These are phyloP conservation scores for Potorous gilbertii DNA, from an alignment of 2,797 vertebrate genomes.

Conservation along the genomic window DNA sequence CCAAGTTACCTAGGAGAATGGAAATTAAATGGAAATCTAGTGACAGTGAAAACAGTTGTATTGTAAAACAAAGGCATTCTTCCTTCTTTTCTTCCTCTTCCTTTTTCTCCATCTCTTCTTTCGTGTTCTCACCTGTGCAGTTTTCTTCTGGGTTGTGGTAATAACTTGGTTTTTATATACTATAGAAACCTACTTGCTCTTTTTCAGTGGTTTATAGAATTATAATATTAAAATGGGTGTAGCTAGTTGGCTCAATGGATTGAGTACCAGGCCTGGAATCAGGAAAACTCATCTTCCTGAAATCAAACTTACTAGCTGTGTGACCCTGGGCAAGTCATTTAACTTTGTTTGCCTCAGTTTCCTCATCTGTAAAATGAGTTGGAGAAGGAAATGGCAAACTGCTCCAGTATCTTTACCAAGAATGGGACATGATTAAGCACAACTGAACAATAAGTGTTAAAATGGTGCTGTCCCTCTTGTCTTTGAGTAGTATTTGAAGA, in stretches of 20 bases:
- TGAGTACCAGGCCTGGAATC: neutral
- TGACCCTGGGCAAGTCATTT: neutral
- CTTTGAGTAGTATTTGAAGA: neutral
- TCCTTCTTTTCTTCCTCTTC: neutral
- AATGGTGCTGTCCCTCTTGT: neutral
- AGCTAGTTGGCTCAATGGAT: neutral
- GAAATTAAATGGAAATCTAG: neutral
- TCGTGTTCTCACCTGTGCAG: neutral
- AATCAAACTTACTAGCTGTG: neutral
- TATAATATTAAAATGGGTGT: neutral
- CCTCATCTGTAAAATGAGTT: neutral
- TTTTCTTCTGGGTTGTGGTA: neutral
- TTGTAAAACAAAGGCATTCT: neutral
- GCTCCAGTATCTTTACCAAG: neutral
- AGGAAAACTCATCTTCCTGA: neutral
- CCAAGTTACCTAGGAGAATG: neutral
- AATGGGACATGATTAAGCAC: neutral
- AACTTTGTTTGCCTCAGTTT: neutral
- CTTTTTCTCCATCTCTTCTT: neutral
- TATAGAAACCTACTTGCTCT: neutral
- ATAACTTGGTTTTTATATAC: neutral
- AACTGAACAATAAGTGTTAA: neutral
- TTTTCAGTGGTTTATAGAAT: neutral
- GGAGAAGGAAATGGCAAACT: neutral
- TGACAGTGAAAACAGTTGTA: neutral